These are phyloP conservation scores for Chinchilla lanigera DNA, from an alignment of 2,113 vertebrate species.

Conservation along the genomic window DNA sequence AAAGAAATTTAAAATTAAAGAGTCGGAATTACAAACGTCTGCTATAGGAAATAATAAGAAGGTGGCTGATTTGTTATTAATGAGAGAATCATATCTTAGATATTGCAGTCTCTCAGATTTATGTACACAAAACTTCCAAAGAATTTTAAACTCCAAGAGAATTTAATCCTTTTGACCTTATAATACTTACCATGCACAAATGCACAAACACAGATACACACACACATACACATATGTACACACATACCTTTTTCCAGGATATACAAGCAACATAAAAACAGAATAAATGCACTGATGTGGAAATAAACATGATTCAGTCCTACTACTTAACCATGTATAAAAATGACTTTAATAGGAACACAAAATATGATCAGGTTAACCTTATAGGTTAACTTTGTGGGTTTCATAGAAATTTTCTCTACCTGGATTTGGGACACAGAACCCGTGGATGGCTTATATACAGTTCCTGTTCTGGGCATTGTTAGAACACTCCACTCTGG, in stretches of 20 bases:
- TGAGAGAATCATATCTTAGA: not conserved
- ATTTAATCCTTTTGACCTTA: conserved; percentile 48
- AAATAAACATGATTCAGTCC: conserved; percentile 10
- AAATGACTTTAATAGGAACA: conserved; percentile 75
- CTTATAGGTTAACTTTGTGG: conserved; percentile 68
- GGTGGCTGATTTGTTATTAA: not conserved
- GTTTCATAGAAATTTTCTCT: not conserved
- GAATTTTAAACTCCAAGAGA: conserved; percentile 30
- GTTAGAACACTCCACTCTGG: not conserved
- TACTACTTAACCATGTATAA: conserved; percentile 23
- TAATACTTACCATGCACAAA: not conserved
- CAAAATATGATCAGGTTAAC: conserved; percentile 29
- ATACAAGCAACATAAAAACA: conserved; percentile 2
- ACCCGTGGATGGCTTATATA: not conserved
- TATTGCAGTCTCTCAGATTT: not conserved
- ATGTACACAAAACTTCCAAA: not conserved
- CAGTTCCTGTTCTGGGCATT: not conserved
- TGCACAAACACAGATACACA: not conserved
- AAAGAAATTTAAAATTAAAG: conserved; percentile 46
- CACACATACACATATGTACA: not conserved
- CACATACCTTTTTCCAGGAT: not conserved
- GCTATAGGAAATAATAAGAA: not conserved
- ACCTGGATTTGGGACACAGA: not conserved
- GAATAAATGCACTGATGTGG: conserved; percentile 13
- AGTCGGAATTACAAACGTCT: not conserved